phyloP scores from a whole-genome alignment of 2,888 invertebrate species.

The Thelaira solivaga region DNA sequence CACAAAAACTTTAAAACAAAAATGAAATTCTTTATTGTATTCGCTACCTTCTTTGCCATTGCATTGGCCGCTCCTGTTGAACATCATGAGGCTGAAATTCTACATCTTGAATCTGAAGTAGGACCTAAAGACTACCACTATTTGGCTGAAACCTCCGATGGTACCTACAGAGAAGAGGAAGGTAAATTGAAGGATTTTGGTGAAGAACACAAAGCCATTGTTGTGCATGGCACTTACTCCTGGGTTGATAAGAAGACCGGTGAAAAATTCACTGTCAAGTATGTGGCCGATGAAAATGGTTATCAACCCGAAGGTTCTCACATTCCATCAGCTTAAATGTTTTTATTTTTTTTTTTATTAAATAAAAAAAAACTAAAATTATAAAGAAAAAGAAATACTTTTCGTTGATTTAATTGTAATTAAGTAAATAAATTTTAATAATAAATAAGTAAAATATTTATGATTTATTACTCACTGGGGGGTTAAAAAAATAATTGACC shows the following conservation, averaged over 20 bases:
- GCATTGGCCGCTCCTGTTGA: slow-evolving; percentile 65
- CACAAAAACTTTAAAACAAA: no score
- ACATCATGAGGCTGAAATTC: slow-evolving; percentile 76
- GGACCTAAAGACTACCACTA: slow-evolving; percentile 57
- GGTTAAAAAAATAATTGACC: no score
- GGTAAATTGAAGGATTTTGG: slow-evolving; percentile 78
- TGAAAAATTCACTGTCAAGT: slow-evolving; percentile 79
- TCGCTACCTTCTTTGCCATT: slow-evolving; percentile 67
- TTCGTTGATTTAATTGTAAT: no score
- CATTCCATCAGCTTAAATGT: slow-evolving; percentile 69
- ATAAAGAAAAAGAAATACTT: no score
- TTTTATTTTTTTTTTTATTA: no score
- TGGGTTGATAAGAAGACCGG: slow-evolving; percentile 79
- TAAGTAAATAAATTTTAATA: no score
- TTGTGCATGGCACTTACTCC: slow-evolving; percentile 77
- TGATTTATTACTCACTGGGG: no score
- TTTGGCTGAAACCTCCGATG: slow-evolving; percentile 76
- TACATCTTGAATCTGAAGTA: slow-evolving; percentile 79
- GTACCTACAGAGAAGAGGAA: slow-evolving; percentile 77
- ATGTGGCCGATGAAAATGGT: slow-evolving; percentile 71
- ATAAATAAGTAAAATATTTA: no score
- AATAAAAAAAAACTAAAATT: no score
- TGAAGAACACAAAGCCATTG: slow-evolving; percentile 77
- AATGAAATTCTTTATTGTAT: slow-evolving; percentile 66
- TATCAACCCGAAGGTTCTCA: slow-evolving; percentile 77